These are phyloP conservation scores for Leptinotarsa peninsularis DNA, from an alignment of 2,888 invertebrate species.

Conservation along the genomic window DNA sequence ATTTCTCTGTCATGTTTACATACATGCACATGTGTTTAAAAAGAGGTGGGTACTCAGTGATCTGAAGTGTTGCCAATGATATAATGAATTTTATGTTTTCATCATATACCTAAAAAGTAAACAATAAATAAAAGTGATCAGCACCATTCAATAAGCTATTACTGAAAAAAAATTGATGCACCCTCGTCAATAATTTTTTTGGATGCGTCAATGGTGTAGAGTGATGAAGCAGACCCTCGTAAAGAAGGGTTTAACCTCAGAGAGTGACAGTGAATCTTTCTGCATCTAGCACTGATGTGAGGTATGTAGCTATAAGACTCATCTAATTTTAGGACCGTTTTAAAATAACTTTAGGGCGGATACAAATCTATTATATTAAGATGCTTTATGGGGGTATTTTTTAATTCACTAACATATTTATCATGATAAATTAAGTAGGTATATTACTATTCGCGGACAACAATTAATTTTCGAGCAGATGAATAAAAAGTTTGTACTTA, in stretches of 20 bases:
- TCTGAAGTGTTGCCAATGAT: too few species aligned
- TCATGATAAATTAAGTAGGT: background rate
- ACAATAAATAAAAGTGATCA: too few species aligned
- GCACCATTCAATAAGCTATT: too few species aligned
- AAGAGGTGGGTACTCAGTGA: too few species aligned
- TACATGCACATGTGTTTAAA: too few species aligned
- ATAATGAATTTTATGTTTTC: too few species aligned
- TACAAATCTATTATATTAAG: background rate
- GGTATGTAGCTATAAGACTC: background rate
- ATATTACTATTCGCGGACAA: background rate
- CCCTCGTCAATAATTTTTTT: background rate
- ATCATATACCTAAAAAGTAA: too few species aligned
- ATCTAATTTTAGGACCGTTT: background rate
- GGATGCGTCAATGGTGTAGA: background rate
- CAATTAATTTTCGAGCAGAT: background rate
- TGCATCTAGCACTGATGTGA: background rate
- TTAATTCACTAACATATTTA: background rate
- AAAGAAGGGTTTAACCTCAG: background rate
- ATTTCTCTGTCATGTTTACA: too few species aligned
- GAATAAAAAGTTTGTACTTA: conserved; percentile 27
- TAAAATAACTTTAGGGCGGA: conserved; percentile 14
- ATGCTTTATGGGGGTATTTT: background rate
- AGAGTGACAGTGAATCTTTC: conserved; percentile 9
- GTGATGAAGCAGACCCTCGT: background rate
- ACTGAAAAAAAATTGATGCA: too few species aligned